Conservation (phyloP, 2,113 vertebrate genomes). For the Ammodramus savannarum region DNA sequence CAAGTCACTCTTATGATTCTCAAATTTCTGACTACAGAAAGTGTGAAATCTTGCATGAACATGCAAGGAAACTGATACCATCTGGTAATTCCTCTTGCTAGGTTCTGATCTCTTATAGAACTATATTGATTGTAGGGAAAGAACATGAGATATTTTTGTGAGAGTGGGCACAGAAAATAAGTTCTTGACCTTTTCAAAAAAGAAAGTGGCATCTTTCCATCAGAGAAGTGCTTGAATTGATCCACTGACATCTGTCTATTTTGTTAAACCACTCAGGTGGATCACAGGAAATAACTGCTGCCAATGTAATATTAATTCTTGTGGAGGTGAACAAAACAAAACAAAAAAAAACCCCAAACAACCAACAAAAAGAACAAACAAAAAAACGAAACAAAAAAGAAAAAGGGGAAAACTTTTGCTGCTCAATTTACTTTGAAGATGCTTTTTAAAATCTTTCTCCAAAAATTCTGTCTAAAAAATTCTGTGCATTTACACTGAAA, state of each 20-base stretch:
- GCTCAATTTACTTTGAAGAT: neutral
- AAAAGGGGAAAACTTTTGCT: neutral
- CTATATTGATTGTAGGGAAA: neutral
- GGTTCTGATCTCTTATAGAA: neutral
- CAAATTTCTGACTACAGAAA: neutral
- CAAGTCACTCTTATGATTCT: neutral
- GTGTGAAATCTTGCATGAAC: neutral
- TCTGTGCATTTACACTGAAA: neutral
- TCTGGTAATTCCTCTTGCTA: neutral
- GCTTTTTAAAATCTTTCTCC: neutral
- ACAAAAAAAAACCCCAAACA: neutral
- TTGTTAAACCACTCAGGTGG: neutral
- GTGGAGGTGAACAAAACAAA: neutral
- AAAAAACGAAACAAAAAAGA: neutral
- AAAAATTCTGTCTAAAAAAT: neutral
- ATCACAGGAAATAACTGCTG: neutral
- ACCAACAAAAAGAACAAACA: neutral
- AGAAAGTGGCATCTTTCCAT: neutral
- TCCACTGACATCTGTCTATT: neutral
- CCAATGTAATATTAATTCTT: neutral
- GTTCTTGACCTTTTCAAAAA: neutral
- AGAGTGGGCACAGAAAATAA: neutral
- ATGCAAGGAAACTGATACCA: neutral
- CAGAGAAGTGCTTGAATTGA: neutral
- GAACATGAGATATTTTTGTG: neutral